These are phyloP conservation scores for Gnathonemus longibarbis DNA, from an alignment of 2,113 vertebrate species.

Conservation along the genomic window DNA sequence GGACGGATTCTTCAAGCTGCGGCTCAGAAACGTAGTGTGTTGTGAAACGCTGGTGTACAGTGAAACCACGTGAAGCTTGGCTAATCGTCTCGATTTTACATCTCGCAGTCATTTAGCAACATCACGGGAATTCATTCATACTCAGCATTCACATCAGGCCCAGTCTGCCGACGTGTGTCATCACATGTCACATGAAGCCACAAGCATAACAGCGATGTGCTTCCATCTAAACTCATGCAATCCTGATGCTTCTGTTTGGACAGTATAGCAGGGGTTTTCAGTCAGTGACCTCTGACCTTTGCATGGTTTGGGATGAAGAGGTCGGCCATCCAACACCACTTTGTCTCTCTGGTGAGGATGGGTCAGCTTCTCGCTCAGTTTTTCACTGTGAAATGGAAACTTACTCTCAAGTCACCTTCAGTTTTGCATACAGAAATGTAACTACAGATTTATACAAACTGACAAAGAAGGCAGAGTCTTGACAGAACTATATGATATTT, in stretches of 20 bases:
- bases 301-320: constrained; percentile 1
- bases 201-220: background rate
- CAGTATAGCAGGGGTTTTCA: background rate
- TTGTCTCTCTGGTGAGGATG: background rate
- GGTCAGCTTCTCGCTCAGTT: background rate
- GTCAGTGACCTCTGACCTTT: constrained; percentile 34
- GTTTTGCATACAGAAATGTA: background rate
- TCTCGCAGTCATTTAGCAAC: background rate
- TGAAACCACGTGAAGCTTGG: background rate
- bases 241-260: background rate
- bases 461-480: background rate
- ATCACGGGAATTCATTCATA: background rate
- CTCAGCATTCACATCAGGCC: background rate
- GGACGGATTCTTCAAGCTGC: constrained; percentile 18
- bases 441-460: background rate
- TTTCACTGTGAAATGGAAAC: background rate
- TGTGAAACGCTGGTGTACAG: background rate
- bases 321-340: background rate
- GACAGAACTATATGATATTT: background rate
- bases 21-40: constrained; percentile 32
- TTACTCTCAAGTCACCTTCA: background rate
- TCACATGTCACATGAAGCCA: background rate
- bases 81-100: background rate
- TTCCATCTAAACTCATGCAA: background rate
- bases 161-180: background rate